Evolutionary conservation across 2,113 vertebrate genomes (phyloP).

Genomic region (Suncus etruscus): DNA sequence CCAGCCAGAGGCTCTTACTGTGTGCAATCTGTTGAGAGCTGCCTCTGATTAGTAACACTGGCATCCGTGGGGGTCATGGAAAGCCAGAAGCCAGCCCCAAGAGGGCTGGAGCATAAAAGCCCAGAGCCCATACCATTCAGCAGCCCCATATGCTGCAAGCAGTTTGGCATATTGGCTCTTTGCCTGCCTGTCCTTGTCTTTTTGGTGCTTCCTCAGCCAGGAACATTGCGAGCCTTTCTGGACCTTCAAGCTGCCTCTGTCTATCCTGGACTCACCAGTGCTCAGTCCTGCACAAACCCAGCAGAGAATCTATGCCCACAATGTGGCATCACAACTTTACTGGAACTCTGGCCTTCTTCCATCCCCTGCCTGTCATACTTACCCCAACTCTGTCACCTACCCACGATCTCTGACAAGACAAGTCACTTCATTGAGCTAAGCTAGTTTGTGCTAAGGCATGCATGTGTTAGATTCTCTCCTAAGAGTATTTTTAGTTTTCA

Average conservation of each 20-base stretch:
- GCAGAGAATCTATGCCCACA: too few species aligned
- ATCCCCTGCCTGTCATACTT: background rate
- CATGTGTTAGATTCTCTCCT: background rate
- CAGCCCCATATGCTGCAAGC: background rate
- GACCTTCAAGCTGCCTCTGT: too few species aligned
- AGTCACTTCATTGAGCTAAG: background rate
- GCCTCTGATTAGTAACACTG: slow-evolving; percentile 39
- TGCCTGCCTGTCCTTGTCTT: background rate
- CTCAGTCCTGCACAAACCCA: too few species aligned
- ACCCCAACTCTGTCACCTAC: background rate
- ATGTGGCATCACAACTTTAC: too few species aligned
- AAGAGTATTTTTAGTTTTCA: background rate
- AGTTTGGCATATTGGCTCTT: slow-evolving; percentile 34
- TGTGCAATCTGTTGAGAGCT: slow-evolving; percentile 55
- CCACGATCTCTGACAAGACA: background rate
- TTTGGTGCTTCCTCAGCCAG: background rate
- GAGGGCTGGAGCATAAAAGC: background rate
- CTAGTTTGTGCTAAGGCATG: background rate
- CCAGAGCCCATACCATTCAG: background rate
- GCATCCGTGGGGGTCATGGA: background rate
- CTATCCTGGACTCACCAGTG: too few species aligned
- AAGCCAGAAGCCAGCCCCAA: background rate
- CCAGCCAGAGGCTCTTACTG: slow-evolving; percentile 37
- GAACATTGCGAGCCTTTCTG: too few species aligned
- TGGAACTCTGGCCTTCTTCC: too few species aligned